Conservation (phyloP, 64 coral and sea anemone genomes). For the Pocillopora damicornis region DNA sequence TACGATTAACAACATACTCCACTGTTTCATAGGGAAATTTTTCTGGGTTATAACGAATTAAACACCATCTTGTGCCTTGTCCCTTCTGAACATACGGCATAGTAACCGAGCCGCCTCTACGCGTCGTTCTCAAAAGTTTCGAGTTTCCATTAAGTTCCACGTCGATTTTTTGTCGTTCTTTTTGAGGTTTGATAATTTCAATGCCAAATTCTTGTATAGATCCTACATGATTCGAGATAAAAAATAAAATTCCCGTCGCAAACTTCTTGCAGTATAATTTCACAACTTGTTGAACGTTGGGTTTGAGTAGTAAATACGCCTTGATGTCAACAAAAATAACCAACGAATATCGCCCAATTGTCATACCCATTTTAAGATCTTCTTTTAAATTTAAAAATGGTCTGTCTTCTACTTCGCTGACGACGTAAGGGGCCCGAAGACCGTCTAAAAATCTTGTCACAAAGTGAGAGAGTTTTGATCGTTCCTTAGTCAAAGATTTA, state of each 20-base stretch:
- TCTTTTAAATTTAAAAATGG: conserved; percentile 67
- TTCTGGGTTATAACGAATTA: conserved; percentile 52
- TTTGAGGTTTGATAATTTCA: conserved; percentile 59
- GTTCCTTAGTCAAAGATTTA: conserved; percentile 62
- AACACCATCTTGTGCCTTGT: conserved; percentile 69
- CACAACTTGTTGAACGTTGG: conserved; percentile 62
- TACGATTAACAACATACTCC: conserved; percentile 57
- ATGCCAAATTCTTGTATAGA: conserved; percentile 80
- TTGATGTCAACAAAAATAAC: conserved; percentile 87
- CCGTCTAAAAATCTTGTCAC: conserved; percentile 78
- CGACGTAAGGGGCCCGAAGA: conserved; percentile 66
- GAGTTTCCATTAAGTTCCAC: conserved; percentile 70
- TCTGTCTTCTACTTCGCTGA: conserved; percentile 63
- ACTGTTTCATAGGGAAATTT: conserved; percentile 78
- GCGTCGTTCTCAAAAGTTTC: conserved; percentile 63
- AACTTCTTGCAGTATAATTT: conserved; percentile 91
- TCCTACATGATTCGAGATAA: conserved; percentile 77
- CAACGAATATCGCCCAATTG: conserved; percentile 71
- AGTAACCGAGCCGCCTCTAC: conserved; percentile 54
- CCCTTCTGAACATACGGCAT: conserved; percentile 63
- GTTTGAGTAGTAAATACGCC: conserved; percentile 83
- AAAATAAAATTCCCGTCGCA: conserved; percentile 69
- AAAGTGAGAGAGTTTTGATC: conserved; percentile 78
- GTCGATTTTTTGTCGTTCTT: conserved; percentile 59
- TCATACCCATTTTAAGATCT: conserved; percentile 38